These are phyloP conservation scores for Manduca sexta DNA, from an alignment of 1,140 invertebrate genomes.

Conservation along the genomic window DNA sequence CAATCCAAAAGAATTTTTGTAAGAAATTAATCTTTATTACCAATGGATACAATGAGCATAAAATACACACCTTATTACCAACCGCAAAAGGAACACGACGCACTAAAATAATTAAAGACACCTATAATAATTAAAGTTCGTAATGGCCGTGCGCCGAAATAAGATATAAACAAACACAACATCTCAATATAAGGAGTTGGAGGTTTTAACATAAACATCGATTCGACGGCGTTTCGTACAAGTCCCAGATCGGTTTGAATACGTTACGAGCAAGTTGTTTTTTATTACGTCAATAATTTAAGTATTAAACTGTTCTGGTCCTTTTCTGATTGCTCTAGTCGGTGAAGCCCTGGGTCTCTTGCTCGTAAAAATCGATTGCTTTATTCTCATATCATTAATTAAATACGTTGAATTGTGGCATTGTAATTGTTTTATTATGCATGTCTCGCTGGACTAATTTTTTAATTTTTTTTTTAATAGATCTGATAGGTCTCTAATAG, in stretches of 20 bases:
- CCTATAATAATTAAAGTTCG: too few species aligned
- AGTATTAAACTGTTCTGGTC: slow-evolving; percentile 43
- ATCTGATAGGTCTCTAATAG: too few species aligned
- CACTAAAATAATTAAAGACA: too few species aligned
- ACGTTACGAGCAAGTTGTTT: slow-evolving; percentile 44
- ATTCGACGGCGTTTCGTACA: slow-evolving; percentile 32
- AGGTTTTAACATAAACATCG: slow-evolving; percentile 62
- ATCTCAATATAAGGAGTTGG: slow-evolving; percentile 52
- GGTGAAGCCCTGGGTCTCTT: slow-evolving; percentile 2
- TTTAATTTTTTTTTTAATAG: too few species aligned
- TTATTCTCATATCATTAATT: slow-evolving; percentile 32
- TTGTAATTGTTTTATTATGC: too few species aligned
- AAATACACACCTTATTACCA: too few species aligned
- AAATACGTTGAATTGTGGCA: too few species aligned
- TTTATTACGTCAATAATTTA: slow-evolving; percentile 60
- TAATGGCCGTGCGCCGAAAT: neutral
- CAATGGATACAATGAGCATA: too few species aligned
- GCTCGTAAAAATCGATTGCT: slow-evolving; percentile 34
- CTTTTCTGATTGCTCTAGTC: slow-evolving; percentile 17
- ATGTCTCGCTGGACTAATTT: too few species aligned
- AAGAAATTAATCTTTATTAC: too few species aligned
- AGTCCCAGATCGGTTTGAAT: slow-evolving; percentile 48
- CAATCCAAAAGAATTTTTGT: too few species aligned
- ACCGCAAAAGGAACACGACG: too few species aligned
- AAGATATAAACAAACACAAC: slow-evolving; percentile 35